Percentiles rank a stretch among this genome's conserved stretches.
These are phyloP conservation scores for Ferdinandea cuprea DNA, from an alignment of 2,888 invertebrate genomes.

Conservation along the genomic window DNA sequence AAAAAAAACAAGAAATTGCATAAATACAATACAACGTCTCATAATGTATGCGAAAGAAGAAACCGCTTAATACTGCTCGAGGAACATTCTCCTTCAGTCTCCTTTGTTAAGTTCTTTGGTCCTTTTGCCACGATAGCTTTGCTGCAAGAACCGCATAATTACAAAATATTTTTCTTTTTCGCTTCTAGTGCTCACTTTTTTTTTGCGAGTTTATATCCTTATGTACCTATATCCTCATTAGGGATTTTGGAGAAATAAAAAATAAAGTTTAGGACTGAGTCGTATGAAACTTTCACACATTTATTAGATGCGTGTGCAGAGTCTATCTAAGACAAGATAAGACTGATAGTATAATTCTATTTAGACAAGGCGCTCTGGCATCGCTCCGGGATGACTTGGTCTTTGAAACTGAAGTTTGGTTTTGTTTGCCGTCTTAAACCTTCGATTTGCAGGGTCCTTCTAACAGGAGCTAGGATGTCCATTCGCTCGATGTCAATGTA, in stretches of 20 bases:
- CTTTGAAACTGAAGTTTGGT: too few species aligned
- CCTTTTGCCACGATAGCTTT: slow-evolving; percentile 41
- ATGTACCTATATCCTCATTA: slow-evolving; percentile 64
- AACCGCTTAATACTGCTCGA: slow-evolving; percentile 55
- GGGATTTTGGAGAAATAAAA: slow-evolving; percentile 47
- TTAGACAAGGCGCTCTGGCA: too few species aligned
- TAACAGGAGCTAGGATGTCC: too few species aligned
- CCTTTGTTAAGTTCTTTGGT: slow-evolving; percentile 18
- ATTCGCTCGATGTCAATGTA: too few species aligned
- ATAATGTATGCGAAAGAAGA: slow-evolving; percentile 66
- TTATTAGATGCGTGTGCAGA: too few species aligned
- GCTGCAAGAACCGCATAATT: slow-evolving; percentile 67
- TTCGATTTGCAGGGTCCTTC: too few species aligned
- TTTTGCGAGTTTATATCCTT: slow-evolving; percentile 30
- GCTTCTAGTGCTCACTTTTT: background rate
- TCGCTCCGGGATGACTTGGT: too few species aligned
- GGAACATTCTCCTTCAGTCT: slow-evolving; percentile 23
- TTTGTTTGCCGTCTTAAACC: too few species aligned
- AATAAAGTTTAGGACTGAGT: too few species aligned
- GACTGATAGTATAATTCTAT: too few species aligned
- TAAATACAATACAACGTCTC: slow-evolving; percentile 66
- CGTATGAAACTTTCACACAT: too few species aligned
- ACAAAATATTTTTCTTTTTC: slow-evolving; percentile 38
- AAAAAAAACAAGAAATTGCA: slow-evolving; percentile 54
- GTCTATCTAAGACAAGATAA: too few species aligned